Percentiles rank a stretch among this genome's conserved stretches.
phyloP scores from a whole-genome alignment of 2,888 invertebrate species.

The Metellina segmentata region DNA sequence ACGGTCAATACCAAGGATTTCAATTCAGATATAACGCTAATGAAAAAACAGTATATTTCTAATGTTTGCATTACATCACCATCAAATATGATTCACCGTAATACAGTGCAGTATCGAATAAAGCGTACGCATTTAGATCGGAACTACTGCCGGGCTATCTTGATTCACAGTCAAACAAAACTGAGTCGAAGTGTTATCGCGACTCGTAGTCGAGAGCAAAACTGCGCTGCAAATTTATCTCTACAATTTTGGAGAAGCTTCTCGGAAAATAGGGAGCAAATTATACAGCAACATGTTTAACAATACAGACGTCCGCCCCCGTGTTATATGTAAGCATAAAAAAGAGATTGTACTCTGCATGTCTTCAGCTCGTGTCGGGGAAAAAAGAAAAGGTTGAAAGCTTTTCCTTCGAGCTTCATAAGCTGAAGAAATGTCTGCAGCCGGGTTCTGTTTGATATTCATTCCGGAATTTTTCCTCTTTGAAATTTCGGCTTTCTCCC shows the following conservation, averaged over 20 bases:
- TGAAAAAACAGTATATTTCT: too few relatives aligned
- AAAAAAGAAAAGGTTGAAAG: slow-evolving; percentile 12
- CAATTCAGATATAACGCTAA: too few relatives aligned
- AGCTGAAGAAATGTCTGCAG: slow-evolving; percentile 15
- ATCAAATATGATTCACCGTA: too few relatives aligned
- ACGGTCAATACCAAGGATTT: too few relatives aligned
- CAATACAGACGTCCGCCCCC: background rate
- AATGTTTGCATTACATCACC: too few relatives aligned
- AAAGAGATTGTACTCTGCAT: background rate
- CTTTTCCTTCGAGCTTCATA: background rate
- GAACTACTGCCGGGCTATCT: too few relatives aligned
- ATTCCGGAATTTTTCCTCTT: slow-evolving; percentile 11
- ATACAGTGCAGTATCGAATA: too few relatives aligned
- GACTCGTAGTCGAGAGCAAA: too few relatives aligned
- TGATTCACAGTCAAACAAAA: too few relatives aligned
- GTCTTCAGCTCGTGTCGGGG: background rate
- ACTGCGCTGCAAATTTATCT: background rate
- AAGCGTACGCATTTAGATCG: too few relatives aligned
- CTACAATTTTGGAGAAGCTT: background rate
- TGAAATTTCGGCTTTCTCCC: slow-evolving; percentile 5
- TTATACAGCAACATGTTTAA: background rate
- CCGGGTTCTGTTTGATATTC: slow-evolving; percentile 27
- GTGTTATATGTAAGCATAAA: slow-evolving; percentile 11
- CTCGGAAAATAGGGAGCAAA: background rate
- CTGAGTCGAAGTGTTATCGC: too few relatives aligned